Evolutionary conservation across 2,113 vertebrate species (phyloP).

Genomic region (Raphicerus campestris): DNA sequence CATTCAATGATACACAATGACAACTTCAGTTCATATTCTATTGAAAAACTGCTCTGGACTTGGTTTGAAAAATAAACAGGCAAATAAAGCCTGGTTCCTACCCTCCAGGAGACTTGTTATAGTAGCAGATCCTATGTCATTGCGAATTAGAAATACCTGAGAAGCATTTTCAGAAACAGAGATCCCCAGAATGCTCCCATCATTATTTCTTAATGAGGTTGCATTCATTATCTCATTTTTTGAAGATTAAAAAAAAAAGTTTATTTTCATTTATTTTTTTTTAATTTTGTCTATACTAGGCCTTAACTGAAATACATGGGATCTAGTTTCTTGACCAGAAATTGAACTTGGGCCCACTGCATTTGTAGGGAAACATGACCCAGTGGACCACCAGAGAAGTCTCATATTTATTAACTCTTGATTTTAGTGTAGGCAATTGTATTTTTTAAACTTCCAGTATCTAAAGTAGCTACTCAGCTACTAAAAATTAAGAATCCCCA

Average conservation of each 20-base stretch:
- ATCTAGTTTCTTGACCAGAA: background rate
- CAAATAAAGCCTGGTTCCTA: background rate
- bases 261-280: background rate
- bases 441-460: background rate
- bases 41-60: background rate
- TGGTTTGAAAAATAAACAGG: background rate
- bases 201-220: background rate
- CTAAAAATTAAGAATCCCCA: background rate
- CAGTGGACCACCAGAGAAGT: background rate
- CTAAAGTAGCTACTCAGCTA: background rate
- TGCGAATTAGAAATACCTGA: background rate
- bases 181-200: accelerated
- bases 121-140: background rate
- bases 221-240: background rate
- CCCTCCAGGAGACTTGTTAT: background rate
- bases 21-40: background rate
- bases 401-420: background rate
- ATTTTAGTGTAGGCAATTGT: background rate
- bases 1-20: background rate
- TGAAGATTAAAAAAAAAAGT: background rate
- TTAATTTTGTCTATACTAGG: background rate
- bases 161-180: background rate
- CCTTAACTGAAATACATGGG: background rate
- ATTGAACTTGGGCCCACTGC: background rate
- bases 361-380: background rate